Conservation (phyloP, 2,113 vertebrate genomes). For the Cephalopholis sonnerati region DNA sequence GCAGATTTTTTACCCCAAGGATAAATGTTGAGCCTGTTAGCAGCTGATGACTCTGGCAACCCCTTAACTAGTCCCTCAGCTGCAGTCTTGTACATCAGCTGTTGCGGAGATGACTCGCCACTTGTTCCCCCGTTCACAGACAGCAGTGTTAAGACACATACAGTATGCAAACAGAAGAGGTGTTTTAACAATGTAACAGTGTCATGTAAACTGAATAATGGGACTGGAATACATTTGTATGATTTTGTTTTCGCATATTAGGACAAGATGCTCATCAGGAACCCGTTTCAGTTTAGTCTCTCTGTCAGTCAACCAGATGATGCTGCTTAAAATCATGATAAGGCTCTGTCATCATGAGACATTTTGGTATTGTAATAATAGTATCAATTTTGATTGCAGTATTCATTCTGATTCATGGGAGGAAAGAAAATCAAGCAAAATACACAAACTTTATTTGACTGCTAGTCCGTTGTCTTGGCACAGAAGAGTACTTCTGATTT, state of each 20-base stretch:
- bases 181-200: constrained; percentile 18
- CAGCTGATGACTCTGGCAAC: constrained; percentile 18
- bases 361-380: not conserved
- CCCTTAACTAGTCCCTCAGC: not conserved
- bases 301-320: not conserved
- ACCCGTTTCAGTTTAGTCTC: not conserved
- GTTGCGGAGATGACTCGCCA: constrained; percentile 13
- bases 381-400: not conserved
- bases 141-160: constrained; percentile 1
- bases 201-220: constrained; percentile 3
- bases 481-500: not conserved
- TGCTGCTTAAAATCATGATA: not conserved
- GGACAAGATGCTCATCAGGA: not conserved
- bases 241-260: no score
- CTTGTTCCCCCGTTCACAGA: constrained; percentile 6
- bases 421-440: not conserved
- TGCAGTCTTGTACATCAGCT: constrained; percentile 17
- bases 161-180: constrained; percentile 13
- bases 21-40: constrained; percentile 24
- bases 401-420: not conserved
- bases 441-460: not conserved
- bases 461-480: not conserved
- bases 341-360: not conserved
- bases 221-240: constrained; percentile 1
- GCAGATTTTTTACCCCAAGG: not conserved